Base-by-base conservation (phyloP, 1,140 invertebrate species). In the Triops longicaudatus region DNA sequence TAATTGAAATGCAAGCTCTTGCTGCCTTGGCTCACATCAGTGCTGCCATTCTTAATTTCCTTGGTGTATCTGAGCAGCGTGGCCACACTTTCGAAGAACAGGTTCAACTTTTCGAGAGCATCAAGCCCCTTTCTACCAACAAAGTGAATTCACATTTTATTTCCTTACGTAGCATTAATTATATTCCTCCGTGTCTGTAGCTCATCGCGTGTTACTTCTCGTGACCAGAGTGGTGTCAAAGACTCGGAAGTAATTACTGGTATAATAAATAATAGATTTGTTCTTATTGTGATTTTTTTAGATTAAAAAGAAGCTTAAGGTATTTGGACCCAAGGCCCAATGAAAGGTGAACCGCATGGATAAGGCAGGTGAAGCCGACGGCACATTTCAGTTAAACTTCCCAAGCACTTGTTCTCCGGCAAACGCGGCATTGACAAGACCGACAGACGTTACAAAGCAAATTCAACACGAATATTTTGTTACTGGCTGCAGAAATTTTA, bases 1-100 rank as follows among this genome's bases (percentile, higher is more conserved):
- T 98, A 5, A 99, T 99, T 82, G 98, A 99, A 88, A 99, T 99
- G 97, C 98, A 99, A 84, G 97, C 98, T 2, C 95, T 99, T 72
- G 98, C 98, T 5, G 98, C 98, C 4, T 86, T 99, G 27, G 98
- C 97, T 9, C 98, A 99, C 88, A 86, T 99, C 28, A 86, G 97
- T 78, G 95, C 98, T 12, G 94, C 94, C 78, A 90, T 99, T 26
- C 84, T 99, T 0, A 99, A 97, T 83, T 90, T 99, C 79, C 91
- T 98, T 83, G 98, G 99, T 83, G 87, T 95, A 5, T 98, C 96
- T 0, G 98, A 99, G 84, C 95, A 97, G 83, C 99, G 98, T 84
- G 97, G 96, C 31, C 91, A 98, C 83, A 91, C 91, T 9, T 84
- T 99, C 17, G 92, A 97, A 79, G 92, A 98, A 82, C 98, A 99